phyloP scores from a whole-genome alignment of 2,888 invertebrate species.

The Conistra vaccinii region DNA sequence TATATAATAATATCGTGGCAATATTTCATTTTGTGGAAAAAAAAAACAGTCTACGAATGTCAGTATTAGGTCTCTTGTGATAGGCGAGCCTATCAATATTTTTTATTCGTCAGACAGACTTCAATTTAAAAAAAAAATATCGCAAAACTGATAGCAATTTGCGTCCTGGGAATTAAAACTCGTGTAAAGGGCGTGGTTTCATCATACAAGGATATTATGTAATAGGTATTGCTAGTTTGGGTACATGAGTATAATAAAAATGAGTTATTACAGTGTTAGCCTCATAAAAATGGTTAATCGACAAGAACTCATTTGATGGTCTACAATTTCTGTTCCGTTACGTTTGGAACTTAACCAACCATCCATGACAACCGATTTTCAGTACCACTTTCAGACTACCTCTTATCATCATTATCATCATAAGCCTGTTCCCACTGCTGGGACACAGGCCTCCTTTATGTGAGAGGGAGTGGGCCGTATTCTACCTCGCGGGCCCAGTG shows the following conservation, averaged over 20 bases:
- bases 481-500: no score
- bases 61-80: slow-evolving; percentile 45
- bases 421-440: no score
- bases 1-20: slow-evolving; percentile 43
- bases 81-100: slow-evolving; percentile 40
- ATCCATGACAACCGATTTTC: no score
- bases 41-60: slow-evolving; percentile 25
- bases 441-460: no score
- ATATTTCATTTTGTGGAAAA: slow-evolving; percentile 49
- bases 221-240: background rate
- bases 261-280: no score
- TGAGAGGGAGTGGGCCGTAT: no score
- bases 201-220: background rate
- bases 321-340: no score
- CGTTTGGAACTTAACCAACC: no score
- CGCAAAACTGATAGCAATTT: slow-evolving; percentile 10
- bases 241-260: background rate
- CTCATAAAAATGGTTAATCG: no score
- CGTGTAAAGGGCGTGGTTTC: background rate
- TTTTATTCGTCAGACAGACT: slow-evolving; percentile 24
- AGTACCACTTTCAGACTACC: no score
- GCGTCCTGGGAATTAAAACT: slow-evolving; percentile 29
- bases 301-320: no score
- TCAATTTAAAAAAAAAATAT: slow-evolving; percentile 27
- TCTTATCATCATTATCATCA: no score